phyloP scores from a whole-genome alignment of 2,113 vertebrate species.

The Gracilinanus agilis region DNA sequence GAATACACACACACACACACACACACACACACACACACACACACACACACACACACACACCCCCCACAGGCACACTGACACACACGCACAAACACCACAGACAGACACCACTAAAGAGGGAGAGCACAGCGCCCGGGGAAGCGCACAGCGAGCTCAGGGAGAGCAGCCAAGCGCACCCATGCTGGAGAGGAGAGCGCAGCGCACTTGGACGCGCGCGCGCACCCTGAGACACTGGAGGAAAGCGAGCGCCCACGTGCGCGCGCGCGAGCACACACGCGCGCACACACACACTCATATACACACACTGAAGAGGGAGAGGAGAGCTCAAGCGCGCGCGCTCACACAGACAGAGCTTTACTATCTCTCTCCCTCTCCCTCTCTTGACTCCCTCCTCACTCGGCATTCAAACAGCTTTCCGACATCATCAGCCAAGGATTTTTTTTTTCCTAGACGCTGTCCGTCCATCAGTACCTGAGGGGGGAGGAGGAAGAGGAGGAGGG shows the following conservation, averaged over 20 bases:
- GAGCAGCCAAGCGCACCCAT: accelerated
- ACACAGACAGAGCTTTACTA: slow-evolving; percentile 72
- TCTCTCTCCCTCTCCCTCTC: slow-evolving; percentile 82
- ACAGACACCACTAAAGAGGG: slow-evolving; percentile 3
- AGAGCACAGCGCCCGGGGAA: not conserved
- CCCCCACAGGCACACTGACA: not conserved
- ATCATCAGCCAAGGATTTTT: slow-evolving; percentile 87
- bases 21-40: not conserved
- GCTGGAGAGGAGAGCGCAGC: not conserved
- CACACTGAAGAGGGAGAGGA: slow-evolving; percentile 42
- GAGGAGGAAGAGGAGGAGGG: slow-evolving; percentile 54
- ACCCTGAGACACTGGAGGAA: not conserved
- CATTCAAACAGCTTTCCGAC: slow-evolving; percentile 87
- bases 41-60: not conserved
- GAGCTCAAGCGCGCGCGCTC: slow-evolving; percentile 71
- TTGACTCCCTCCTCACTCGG: slow-evolving; percentile 84
- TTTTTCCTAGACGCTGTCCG: slow-evolving; percentile 76
- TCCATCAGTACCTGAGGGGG: slow-evolving; percentile 77
- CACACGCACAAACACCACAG: not conserved
- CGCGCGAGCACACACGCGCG: slow-evolving; percentile 27
- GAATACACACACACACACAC: not conserved
- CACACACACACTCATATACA: slow-evolving; percentile 26
- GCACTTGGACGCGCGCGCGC: slow-evolving; percentile 3
- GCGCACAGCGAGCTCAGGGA: not conserved
- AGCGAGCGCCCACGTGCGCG: slow-evolving; percentile 7